Evolutionary conservation across 2,113 vertebrate genomes (phyloP), one percentile per base, ranked within the genome.

Genomic region (Anolis carolinensis): DNA sequence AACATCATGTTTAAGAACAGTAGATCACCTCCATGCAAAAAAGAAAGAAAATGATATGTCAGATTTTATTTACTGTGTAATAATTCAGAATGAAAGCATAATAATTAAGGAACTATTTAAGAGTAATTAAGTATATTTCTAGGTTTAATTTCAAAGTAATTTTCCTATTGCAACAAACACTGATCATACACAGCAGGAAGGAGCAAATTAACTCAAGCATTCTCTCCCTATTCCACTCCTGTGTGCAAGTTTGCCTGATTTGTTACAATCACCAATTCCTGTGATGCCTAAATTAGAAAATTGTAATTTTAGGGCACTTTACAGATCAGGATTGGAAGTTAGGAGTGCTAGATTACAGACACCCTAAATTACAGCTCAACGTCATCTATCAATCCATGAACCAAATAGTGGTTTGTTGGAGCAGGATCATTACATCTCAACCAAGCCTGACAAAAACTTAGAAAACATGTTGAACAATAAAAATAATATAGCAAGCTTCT

Each of bases 31-130:
- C 27, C 67, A 76, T n/a, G 44, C 44, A 44, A 44, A 11, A 79
- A 32, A 25, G 30, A 80, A 39, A 20, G 34, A 27, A 63, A 80
- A 34, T 3, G 50, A 8, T 59, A 25, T 4, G 55, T 86, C 63
- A 4, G 23, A 48, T 86, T 84, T 74, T 71, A 83, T 11, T 67
- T 44, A 1, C 63, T 16, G 11, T 14, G 76, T 85, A 86, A 90
- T 32, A 30, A 63, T 70, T 8, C 52, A 32, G 14, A 88, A 52
- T 10, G 44, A 7, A 73, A 30, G 63, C 62, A 48, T 14, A 48
- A 52, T 5, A 81, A 16, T 0, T 0, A 0, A 83, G 27, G 7
- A 44, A 83, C 7, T 18, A 67, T 79, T 27, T 25, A 25, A 79
- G 4, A 63, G 32, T 16, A 59, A 59, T 14, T 55, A 14, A 10